Base-by-base conservation (phyloP, 2,797 vertebrate genomes). In the Mormyrops boulengeri region DNA sequence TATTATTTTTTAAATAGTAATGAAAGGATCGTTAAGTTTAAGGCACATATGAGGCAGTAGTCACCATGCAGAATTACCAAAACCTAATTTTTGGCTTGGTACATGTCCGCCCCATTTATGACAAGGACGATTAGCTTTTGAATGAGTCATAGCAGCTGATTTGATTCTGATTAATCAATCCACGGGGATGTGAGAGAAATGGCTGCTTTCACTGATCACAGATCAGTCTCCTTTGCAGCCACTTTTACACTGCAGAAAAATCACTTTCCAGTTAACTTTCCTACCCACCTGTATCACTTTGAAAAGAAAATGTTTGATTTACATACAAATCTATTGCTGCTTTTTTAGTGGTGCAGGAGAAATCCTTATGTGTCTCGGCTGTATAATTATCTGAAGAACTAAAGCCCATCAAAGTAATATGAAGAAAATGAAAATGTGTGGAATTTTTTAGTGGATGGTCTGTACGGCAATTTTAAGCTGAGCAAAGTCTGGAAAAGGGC, bases 1-100 rank as follows among this genome's bases (percentile, higher is more conserved):
- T 26, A 26, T 66, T n/a, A 66, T 66, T 26, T 73, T 73, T 17
- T 73, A 4, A 26, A 73, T 73, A 38, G 66, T 17, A 34, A 38
- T 73, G 4, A 38, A 73, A 73, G 66, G 11, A 22, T 47, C 34
- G 95, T 93, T 90, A 88, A 91, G 88, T 91, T 92, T 91, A 92
- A 0, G 34, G 91, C 93, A 95, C 94, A 93, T 34, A 17, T 47
- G 22, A 30, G 84, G 94, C 91, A 93, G 92, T 92, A 94, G 22
- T 93, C 30, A 3, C 49, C 86, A 57, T 73, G 11, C 17, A 69
- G 3, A 86, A 44, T 73, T 44, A 47, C 34, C 49, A 17, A 84
- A 60, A 50, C 26, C 14, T 12, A 62, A 17, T 77, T 55, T 57
- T 87, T 38, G 85, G 9, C 14, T 53, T 19, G 85, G 55, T 86